A percentile compares a stretch with the other conserved stretches of the same genome.
Evolutionary conservation across 2,888 invertebrate genomes (phyloP).

Genomic region (Carpatolechia fugitivella): DNA sequence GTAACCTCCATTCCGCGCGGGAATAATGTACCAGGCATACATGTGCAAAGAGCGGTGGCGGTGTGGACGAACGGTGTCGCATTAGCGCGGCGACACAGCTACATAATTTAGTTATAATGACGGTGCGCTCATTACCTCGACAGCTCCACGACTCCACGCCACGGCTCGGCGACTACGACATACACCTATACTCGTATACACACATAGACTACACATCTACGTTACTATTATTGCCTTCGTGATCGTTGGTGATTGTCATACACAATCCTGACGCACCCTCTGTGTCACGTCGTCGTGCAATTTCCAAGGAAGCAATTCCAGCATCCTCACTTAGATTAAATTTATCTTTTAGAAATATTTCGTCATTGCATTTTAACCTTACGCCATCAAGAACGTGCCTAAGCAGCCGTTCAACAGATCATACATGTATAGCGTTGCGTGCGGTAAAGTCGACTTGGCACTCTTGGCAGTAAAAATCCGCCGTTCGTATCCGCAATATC

Average conservation of each 20-base stretch:
- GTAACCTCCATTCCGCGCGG: constrained; percentile 43
- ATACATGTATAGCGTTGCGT: constrained; percentile 30
- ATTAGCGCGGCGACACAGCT: constrained; percentile 46
- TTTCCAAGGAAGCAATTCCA: no score
- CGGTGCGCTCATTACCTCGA: constrained; percentile 48
- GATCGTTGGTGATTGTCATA: background rate
- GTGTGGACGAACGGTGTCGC: constrained; percentile 34
- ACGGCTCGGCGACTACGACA: no score
- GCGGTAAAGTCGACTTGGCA: constrained; percentile 29
- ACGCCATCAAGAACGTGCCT: constrained; percentile 33
- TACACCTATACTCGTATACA: no score
- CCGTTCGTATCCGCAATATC: constrained; percentile 14
- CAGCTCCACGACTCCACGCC: no score
- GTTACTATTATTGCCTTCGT: background rate
- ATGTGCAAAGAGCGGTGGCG: constrained; percentile 22
- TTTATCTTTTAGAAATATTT: no score
- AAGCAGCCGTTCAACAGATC: constrained; percentile 42
- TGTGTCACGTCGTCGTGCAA: no score
- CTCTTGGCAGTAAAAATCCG: constrained; percentile 26
- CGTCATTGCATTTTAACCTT: constrained; percentile 23
- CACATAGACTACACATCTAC: no score
- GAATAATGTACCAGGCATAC: constrained; percentile 43
- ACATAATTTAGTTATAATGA: constrained; percentile 65
- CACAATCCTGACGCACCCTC: no score
- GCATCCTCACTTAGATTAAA: no score